A percentile compares a stretch with the other conserved stretches of the same genome.
These are phyloP conservation scores for Alectoris magna DNA, from an alignment of 2,797 vertebrate species.

Conservation along the genomic window DNA sequence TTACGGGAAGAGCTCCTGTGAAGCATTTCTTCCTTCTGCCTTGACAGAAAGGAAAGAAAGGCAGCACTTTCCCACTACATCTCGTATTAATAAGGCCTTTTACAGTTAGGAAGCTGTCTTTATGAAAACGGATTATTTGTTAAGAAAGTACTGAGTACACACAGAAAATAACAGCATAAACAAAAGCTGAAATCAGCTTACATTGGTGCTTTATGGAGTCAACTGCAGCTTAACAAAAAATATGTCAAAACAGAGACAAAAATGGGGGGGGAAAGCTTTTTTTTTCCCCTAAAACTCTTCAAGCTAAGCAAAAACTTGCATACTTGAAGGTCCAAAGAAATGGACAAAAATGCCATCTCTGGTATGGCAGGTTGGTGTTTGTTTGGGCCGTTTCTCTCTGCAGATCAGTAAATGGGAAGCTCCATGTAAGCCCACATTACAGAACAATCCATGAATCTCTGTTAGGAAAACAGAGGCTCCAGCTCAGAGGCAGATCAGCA, in stretches of 20 bases:
- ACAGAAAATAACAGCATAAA: background rate
- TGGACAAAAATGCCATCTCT: background rate
- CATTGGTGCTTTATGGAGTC: background rate
- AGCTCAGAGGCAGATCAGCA: background rate
- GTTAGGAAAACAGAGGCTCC: background rate
- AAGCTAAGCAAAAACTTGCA: background rate
- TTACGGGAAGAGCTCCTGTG: background rate
- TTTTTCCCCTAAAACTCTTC: background rate
- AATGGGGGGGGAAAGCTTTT: background rate
- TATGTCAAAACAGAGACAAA: constrained; percentile 43
- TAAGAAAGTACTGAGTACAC: background rate
- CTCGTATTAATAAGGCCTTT: constrained; percentile 30
- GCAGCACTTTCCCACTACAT: background rate
- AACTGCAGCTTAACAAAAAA: constrained; percentile 53
- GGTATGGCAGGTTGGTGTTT: background rate
- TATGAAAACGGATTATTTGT: background rate
- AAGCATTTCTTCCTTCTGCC: constrained; percentile 7
- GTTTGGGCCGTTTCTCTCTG: background rate
- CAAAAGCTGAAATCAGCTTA: background rate
- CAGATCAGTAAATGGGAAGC: background rate
- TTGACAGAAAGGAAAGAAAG: background rate
- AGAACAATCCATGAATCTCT: background rate
- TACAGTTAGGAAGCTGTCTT: background rate
- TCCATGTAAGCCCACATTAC: background rate
- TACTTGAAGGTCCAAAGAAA: background rate